Evolutionary conservation across 2,888 invertebrate genomes (phyloP), one percentile per base, ranked within the genome.

Genomic region (Pharmacophagus antenor): DNA sequence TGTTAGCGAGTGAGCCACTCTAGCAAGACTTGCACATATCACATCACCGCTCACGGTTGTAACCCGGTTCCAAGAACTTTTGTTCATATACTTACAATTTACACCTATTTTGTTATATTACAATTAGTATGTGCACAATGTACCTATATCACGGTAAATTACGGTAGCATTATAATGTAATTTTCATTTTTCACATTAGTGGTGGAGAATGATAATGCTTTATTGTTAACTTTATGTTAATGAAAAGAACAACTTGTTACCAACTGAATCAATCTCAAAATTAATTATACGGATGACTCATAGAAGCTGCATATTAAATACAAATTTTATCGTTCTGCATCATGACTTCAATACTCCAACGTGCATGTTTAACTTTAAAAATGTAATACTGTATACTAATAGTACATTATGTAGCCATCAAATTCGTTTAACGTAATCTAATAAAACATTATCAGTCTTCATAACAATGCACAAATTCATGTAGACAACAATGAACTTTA

Each of bases 31-130:
- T 18, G 18, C 53, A 70, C 70, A 71, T 79, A 77, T 80, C 79
- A 79, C 78, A 78, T 67, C 68, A 71, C 69, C 69, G 68, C 67
- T 67, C 65, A 62, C 67, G 67, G 64, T 58, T 46, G 56, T 62
- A 64, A 67, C 70, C 68, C 65, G 68, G 60, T 65, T 67, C 66
- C 67, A 61, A 75, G 76, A 82, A 80, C 77, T 64, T 71, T 85
- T 85, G 85, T 82, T 86, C 85, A 80, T 73, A 56, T 20, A 80
- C 73, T 80, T 79, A 82, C 67, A 79, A 82, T 83, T 84, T 80
- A 76, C 69, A 76, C 68, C 80, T 84, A 84, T 66, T 77, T 80
- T 61, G 51, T 80, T 78, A 65, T 65, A 55, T 66, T 65, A 66
- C 62, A 63, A 51, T 55, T 62, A 59, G 53, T 62, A 58, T 60